Percentiles rank a stretch among this genome's conserved stretches.
phyloP scores from a whole-genome alignment of 2,888 invertebrate species.

The Pelosia muscerda region DNA sequence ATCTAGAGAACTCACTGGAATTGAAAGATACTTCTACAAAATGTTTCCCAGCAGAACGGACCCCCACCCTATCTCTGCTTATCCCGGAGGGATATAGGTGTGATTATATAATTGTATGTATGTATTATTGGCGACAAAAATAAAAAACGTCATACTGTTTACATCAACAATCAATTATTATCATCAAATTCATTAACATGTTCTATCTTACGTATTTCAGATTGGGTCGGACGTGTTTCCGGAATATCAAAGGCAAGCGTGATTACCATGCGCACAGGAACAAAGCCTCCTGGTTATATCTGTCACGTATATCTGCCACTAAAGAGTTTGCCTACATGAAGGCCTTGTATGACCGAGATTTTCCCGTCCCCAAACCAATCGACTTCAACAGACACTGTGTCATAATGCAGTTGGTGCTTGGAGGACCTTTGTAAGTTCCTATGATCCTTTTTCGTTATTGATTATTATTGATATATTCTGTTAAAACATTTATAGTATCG shows the following conservation, averaged over 20 bases:
- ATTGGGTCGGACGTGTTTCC: slow-evolving; percentile 97
- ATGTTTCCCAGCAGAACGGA: too few species aligned
- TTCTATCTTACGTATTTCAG: slow-evolving; percentile 70
- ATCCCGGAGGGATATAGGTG: too few species aligned
- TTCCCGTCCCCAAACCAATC: slow-evolving; percentile 98
- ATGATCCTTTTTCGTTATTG: too few species aligned
- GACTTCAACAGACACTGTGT: slow-evolving; percentile 98
- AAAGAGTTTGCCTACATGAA: slow-evolving; percentile 99
- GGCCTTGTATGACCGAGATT: slow-evolving; percentile 94
- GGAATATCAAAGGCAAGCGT: slow-evolving; percentile 97
- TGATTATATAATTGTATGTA: too few species aligned
- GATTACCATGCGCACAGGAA: slow-evolving; percentile 98
- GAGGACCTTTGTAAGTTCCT: slow-evolving; percentile 91
- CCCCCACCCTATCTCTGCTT: too few species aligned
- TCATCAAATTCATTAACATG: neutral
- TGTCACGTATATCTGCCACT: slow-evolving; percentile 98
- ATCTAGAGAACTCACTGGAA: too few species aligned
- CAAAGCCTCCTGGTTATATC: slow-evolving; percentile 97
- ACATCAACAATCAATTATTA: neutral
- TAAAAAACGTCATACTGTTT: too few species aligned
- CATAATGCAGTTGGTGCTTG: slow-evolving; percentile 96
- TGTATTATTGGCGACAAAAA: too few species aligned
- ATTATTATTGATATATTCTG: neutral
- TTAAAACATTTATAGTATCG: neutral
- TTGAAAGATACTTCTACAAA: too few species aligned